Evolutionary conservation across 1,140 invertebrate genomes (phyloP), one percentile per base, ranked within the genome.

Genomic region (Brachionus angularis): DNA sequence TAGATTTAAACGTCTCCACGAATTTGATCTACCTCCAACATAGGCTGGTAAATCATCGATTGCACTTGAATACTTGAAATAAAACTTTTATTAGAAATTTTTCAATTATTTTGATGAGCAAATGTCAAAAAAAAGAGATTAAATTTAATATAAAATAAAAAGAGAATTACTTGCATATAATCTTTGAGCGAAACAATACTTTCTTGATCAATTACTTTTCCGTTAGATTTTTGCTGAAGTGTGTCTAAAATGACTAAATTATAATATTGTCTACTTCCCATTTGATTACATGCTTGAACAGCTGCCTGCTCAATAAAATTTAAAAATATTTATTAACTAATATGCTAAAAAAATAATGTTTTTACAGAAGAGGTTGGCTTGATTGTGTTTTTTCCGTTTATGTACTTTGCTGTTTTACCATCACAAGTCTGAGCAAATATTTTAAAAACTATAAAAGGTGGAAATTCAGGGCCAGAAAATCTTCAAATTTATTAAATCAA

Each of bases 381-480:
- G 16, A 81, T 81, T 44, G 79, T 75, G 71, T 76, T 75, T 72
- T 76, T 77, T 5, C 80, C 80, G 76, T 77, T 80, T 18, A 82
- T 61, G 58, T 82, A 82, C 69, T 79, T 78, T 0, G 81, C 75
- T 3, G 75, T 75, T 71, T 76, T 76, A 5, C 79, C 79, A 36
- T 75, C 74, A 23, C 72, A 73, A 16, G 52, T 70, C 36, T 78
- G 75, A 14, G 76, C 67, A 71, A 76, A 82, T 25, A 81, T 76
- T 69, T 82, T 82, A 73, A 81, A 82, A 71, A 76, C 80, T 64
- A 82, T 80, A 75, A 80, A 75, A n/a, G 80, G 80, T 21, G 80
- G 80, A 73, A 81, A 81, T 71, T 79, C 79, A 36, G 55, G 36
- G 18, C 80, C 80, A 50, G 79, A 80, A 77, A 82, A 82, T 71